Base-by-base conservation (phyloP, 2,888 invertebrate species). In the Netelia fuscicornis region DNA sequence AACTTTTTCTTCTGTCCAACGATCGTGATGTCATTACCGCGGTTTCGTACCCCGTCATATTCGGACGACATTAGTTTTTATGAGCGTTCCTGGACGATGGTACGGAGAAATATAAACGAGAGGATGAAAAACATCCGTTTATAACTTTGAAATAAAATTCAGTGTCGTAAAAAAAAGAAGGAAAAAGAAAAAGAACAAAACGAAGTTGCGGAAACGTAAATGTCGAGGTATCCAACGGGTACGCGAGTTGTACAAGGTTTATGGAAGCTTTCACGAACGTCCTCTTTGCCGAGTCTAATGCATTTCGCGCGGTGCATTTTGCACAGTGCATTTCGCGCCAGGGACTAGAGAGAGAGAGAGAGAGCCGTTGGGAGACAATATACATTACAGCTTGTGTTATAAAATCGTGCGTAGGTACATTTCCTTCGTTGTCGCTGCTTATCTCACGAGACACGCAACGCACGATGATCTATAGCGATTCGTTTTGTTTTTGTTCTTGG, bases 241-340 rank as follows among this genome's bases (percentile, higher is more conserved):
- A 30, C 54, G 13, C 8, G n/a, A 20, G 17, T 56, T 56, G 64
- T 54, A 37, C 79, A 25, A 79, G 65, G 64, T 79, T 79, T 79
- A 79, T 79, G 71, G 71, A 79, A 78, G 78, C 78, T 78, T 70
- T 78, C 78, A 60, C 30, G 79, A 79, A 79, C 71, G 71, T 65
- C 54, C 52, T 79, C 64, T 64, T 44, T 54, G 64, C 56, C 1
- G 56, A 8, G 2, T 48, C 13, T 79, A 72, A 79, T 71, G 71
- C 71, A 79, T 79, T 79, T 72, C 71, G 52, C 71, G 52, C 70
- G 52, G 37, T 30, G 42, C 78, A 30, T 70, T 70, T 70, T 30
- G 52, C 71, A 37, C 70, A 37, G 37, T 30, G 42, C 78, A 30
- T 68, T 68, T 68, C 52, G 52, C 56, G 11, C 56, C 37, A 17